Evolutionary conservation across 2,888 invertebrate species (phyloP).

Genomic region (Dasysyrphus albostriatus): DNA sequence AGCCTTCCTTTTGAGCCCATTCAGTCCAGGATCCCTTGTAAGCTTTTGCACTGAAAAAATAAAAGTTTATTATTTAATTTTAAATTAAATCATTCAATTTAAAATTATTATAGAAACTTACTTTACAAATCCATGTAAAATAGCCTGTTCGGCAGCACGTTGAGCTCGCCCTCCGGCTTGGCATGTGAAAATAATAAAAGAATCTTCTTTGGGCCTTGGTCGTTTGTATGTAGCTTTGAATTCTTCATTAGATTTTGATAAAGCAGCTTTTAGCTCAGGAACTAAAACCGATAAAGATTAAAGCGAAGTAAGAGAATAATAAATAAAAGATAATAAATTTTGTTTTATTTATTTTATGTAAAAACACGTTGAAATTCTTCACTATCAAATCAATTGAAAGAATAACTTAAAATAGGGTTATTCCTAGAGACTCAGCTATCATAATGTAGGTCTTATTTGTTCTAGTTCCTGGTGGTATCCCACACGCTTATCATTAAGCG

Average conservation of each 20-base stretch:
- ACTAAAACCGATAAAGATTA: slow-evolving; percentile 76
- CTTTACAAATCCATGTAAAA: slow-evolving; percentile 81
- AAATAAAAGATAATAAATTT: no score
- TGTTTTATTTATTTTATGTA: no score
- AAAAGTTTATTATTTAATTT: background rate
- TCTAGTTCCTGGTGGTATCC: no score
- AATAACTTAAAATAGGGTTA: background rate
- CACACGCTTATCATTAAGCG: no score
- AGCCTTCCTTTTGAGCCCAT: slow-evolving; percentile 81
- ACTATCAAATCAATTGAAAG: no score
- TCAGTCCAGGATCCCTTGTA: slow-evolving; percentile 84
- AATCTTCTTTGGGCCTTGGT: slow-evolving; percentile 86
- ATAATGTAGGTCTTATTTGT: no score
- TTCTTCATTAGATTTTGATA: slow-evolving; percentile 79
- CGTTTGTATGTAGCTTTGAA: slow-evolving; percentile 83
- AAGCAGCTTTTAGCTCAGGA: slow-evolving; percentile 79
- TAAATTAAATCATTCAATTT: slow-evolving; percentile 2
- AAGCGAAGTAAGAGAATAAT: background rate
- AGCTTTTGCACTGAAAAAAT: slow-evolving; percentile 79
- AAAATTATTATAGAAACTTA: slow-evolving; percentile 71
- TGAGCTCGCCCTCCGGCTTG: slow-evolving; percentile 88
- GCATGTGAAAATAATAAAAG: slow-evolving; percentile 88
- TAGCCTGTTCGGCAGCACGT: slow-evolving; percentile 86
- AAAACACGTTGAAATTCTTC: no score
- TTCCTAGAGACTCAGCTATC: no score